Percentiles rank a stretch among this genome's conserved stretches.
These are phyloP conservation scores for Syngnathus floridae DNA, from an alignment of 2,113 vertebrate species.

Conservation along the genomic window DNA sequence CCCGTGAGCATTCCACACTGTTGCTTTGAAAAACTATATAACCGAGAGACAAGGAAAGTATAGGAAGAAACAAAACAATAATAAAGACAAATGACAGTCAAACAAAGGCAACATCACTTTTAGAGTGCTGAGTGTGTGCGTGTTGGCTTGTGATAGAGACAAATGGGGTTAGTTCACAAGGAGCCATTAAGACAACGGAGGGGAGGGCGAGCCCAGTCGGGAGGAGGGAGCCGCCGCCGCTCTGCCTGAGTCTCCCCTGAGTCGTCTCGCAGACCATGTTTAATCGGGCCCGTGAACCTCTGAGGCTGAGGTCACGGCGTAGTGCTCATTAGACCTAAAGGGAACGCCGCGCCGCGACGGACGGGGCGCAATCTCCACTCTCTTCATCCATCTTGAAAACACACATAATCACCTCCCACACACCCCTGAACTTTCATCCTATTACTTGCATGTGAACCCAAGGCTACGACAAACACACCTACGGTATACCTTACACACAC, in stretches of 20 bases:
- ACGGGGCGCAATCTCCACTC: conserved; percentile 64
- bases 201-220: conserved; percentile 24
- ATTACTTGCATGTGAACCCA: conserved; percentile 27
- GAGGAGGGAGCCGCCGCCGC: conserved; percentile 23
- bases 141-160: conserved; percentile 49
- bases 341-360: conserved; percentile 59
- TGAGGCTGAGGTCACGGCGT: conserved; percentile 64
- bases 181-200: conserved; percentile 55
- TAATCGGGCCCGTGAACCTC: conserved; percentile 68
- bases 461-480: not conserved
- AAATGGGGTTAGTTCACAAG: conserved; percentile 60
- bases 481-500: conserved; percentile 4
- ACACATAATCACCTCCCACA: conserved; percentile 57
- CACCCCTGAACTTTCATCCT: not conserved
- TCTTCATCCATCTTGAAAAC: conserved; percentile 68
- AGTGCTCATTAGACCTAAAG: conserved; percentile 70
- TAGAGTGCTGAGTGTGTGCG: conserved; percentile 22
- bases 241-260: conserved; percentile 44
- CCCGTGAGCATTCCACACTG: not conserved
- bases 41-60: conserved; percentile 3
- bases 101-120: conserved; percentile 28
- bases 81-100: conserved; percentile 51
- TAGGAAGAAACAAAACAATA: conserved; percentile 16
- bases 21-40: conserved; percentile 15
- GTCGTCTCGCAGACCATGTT: conserved; percentile 59